phyloP scores from a whole-genome alignment of 2,113 vertebrate species.

The Odobenus rosmarus region DNA sequence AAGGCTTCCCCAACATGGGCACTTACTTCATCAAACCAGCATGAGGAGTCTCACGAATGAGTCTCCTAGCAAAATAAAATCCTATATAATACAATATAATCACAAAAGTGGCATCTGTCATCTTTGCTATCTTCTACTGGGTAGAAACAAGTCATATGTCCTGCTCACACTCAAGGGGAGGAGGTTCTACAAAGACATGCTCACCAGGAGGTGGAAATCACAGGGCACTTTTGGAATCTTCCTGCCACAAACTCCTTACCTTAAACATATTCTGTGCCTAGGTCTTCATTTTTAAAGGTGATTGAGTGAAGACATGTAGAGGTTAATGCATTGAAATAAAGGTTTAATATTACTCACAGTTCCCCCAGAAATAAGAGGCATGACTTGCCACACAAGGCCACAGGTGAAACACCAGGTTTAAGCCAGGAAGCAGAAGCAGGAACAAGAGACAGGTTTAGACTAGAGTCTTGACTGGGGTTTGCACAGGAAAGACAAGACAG shows the following conservation, averaged over 20 bases:
- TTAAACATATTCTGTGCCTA: neutral
- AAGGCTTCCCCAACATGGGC: neutral
- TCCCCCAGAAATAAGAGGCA: neutral
- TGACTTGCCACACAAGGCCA: neutral
- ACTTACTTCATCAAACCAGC: neutral
- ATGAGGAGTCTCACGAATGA: neutral
- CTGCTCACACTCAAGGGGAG: no score
- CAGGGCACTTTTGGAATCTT: neutral
- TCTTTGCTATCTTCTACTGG: neutral
- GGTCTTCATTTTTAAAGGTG: neutral
- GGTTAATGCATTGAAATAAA: neutral
- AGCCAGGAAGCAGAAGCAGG: neutral
- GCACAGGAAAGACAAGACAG: neutral
- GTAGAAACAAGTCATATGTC: neutral
- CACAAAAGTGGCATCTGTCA: neutral
- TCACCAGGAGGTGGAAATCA: neutral
- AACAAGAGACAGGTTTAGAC: neutral
- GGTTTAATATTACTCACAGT: neutral
- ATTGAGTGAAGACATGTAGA: neutral
- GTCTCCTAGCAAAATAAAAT: neutral
- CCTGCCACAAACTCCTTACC: neutral
- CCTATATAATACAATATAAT: neutral
- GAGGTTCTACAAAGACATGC: neutral
- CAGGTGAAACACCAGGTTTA: neutral
- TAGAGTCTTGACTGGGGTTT: neutral